phyloP scores from a whole-genome alignment of 2,888 invertebrate species.

The Hydropsyche betteni region DNA sequence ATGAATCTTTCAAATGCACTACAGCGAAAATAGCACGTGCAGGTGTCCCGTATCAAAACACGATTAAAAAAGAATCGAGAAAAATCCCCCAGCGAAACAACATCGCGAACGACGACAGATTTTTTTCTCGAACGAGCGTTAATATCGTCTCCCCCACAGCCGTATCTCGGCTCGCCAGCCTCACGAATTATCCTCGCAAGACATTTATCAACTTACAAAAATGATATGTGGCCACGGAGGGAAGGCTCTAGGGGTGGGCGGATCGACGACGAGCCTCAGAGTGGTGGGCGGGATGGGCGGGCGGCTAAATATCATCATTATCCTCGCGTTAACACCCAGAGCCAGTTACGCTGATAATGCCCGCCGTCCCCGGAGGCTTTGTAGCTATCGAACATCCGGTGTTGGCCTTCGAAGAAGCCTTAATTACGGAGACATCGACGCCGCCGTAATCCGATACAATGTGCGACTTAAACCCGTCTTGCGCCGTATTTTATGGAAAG shows the following conservation, averaged over 20 bases:
- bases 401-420: neutral
- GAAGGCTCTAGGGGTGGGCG: conserved; percentile 24
- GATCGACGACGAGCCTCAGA: too few species aligned
- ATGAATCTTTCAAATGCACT: too few species aligned
- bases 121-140: conserved; percentile 30
- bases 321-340: conserved; percentile 32
- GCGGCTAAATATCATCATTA: conserved; percentile 41
- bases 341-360: conserved; percentile 31
- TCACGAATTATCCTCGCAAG: conserved; percentile 47
- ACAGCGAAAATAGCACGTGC: too few species aligned
- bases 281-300: neutral
- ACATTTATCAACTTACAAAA: conserved; percentile 49
- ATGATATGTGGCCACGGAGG: conserved; percentile 43
- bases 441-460: neutral
- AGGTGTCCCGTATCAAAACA: too few species aligned
- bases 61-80: too few species aligned
- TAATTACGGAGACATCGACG: conserved; percentile 20
- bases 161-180: conserved; percentile 47
- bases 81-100: too few species aligned
- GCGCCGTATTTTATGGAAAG: neutral
- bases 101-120: neutral
- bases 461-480: neutral
- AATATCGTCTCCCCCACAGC: conserved; percentile 16
- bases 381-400: conserved; percentile 34
- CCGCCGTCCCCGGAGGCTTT: neutral